Evolutionary conservation across 2,888 invertebrate species (phyloP).

Genomic region (Pherbina coryleti): DNA sequence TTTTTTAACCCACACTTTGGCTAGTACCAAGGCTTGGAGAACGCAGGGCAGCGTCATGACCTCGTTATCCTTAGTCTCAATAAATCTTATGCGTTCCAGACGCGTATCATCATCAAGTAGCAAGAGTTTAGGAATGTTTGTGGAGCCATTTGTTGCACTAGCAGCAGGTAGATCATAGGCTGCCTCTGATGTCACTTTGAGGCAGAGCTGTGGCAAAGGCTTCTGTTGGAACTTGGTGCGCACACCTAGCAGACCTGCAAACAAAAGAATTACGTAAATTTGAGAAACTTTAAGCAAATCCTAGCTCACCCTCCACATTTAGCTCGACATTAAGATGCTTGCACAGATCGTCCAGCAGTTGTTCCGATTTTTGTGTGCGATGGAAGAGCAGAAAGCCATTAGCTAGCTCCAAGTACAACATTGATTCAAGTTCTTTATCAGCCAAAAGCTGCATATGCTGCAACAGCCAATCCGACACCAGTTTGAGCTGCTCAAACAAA

Average conservation of each 20-base stretch:
- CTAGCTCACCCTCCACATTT: slow-evolving; percentile 75
- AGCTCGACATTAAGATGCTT: slow-evolving; percentile 77
- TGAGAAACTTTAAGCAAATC: not conserved
- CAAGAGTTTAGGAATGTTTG: slow-evolving; percentile 76
- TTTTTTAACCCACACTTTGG: slow-evolving; percentile 77
- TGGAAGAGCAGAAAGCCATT: slow-evolving; percentile 82
- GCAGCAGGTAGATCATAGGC: slow-evolving; percentile 65
- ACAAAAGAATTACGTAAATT: not conserved
- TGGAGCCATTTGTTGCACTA: slow-evolving; percentile 69
- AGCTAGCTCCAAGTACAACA: slow-evolving; percentile 72
- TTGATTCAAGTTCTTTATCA: slow-evolving; percentile 67
- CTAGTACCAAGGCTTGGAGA: slow-evolving; percentile 84
- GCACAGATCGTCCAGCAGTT: slow-evolving; percentile 76
- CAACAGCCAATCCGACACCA: slow-evolving; percentile 50
- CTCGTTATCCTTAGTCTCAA: slow-evolving; percentile 72
- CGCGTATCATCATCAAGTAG: slow-evolving; percentile 88
- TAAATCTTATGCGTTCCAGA: slow-evolving; percentile 82
- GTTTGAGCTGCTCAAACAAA: slow-evolving; percentile 71
- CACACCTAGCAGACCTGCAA: slow-evolving; percentile 78
- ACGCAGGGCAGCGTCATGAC: slow-evolving; percentile 74
- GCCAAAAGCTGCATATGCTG: slow-evolving; percentile 59
- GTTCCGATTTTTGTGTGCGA: slow-evolving; percentile 78
- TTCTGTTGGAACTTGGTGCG: slow-evolving; percentile 90
- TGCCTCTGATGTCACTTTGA: slow-evolving; percentile 77
- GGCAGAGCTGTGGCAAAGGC: slow-evolving; percentile 84